These are phyloP conservation scores for Thaumetopoea pityocampa DNA, from an alignment of 1,140 invertebrate genomes.

Conservation along the genomic window DNA sequence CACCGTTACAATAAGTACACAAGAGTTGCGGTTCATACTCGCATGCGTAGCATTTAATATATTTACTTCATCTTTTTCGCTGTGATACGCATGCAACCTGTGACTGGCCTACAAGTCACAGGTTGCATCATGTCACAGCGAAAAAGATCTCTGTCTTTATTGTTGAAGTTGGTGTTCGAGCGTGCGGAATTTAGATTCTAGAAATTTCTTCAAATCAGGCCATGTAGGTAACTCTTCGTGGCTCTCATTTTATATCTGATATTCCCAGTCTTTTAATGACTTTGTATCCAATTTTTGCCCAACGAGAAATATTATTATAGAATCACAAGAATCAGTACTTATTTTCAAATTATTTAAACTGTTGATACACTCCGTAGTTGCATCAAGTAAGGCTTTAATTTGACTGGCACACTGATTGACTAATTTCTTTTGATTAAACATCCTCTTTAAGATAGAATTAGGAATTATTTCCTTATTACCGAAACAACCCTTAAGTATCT, in stretches of 20 bases:
- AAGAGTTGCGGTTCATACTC: constrained; percentile 3
- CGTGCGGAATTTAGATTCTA: constrained; percentile 27
- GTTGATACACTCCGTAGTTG: too few relatives aligned
- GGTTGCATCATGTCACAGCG: too few relatives aligned
- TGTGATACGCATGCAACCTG: constrained; percentile 11
- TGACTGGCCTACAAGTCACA: too few relatives aligned
- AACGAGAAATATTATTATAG: neutral
- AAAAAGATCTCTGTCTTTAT: constrained; percentile 7
- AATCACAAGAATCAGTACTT: neutral
- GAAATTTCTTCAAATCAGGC: constrained; percentile 25
- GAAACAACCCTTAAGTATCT: too few relatives aligned
- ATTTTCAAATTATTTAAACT: too few relatives aligned
- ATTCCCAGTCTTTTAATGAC: neutral
- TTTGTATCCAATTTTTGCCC: constrained; percentile 1
- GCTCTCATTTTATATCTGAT: constrained; percentile 8
- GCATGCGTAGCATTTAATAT: constrained; percentile 7
- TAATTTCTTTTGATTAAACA: too few relatives aligned
- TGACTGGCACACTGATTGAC: neutral
- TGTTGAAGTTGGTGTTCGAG: constrained; percentile 23
- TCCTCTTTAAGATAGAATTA: too few relatives aligned
- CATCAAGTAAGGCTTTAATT: constrained; percentile 2
- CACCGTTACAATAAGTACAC: constrained; percentile 19
- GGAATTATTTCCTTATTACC: too few relatives aligned
- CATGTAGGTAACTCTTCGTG: constrained; percentile 21
- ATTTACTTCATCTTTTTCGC: constrained; percentile 4